Conservation (phyloP, 2,113 vertebrate species). For the Scolopax mira region DNA sequence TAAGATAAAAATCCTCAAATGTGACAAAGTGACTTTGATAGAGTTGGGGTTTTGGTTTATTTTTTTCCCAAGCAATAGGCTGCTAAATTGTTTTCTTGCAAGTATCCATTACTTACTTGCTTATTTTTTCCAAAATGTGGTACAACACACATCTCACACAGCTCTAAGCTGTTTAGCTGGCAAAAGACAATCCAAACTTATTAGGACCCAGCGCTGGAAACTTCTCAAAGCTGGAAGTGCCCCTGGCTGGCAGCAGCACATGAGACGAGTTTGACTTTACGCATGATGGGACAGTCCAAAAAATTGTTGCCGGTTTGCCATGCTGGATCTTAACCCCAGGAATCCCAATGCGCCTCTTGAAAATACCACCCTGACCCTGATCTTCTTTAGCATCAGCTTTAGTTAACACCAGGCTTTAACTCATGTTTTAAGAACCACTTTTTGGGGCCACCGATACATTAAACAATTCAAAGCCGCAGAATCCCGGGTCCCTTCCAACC, state of each 20-base stretch:
- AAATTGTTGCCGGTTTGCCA: background rate
- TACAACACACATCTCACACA: background rate
- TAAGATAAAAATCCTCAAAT: background rate
- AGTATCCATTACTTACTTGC: background rate
- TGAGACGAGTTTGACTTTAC: background rate
- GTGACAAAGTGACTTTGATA: background rate
- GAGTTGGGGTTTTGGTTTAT: background rate
- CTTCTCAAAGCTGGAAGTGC: background rate
- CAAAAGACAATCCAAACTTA: background rate
- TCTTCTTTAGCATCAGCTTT: background rate
- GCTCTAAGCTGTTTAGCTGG: background rate
- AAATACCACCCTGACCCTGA: background rate
- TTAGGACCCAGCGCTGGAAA: background rate
- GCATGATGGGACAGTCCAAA: background rate
- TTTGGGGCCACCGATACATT: background rate
- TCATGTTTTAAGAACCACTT: background rate
- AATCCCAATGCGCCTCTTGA: background rate
- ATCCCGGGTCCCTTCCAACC: too few species aligned
- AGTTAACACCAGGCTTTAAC: background rate
- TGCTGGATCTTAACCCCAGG: background rate
- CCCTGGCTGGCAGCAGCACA: background rate
- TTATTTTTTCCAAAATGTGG: background rate
- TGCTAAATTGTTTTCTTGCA: background rate
- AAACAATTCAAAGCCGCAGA: background rate
- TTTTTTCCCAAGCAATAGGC: background rate